phyloP scores from a whole-genome alignment of 2,113 vertebrate genomes.

The Rhea pennata region DNA sequence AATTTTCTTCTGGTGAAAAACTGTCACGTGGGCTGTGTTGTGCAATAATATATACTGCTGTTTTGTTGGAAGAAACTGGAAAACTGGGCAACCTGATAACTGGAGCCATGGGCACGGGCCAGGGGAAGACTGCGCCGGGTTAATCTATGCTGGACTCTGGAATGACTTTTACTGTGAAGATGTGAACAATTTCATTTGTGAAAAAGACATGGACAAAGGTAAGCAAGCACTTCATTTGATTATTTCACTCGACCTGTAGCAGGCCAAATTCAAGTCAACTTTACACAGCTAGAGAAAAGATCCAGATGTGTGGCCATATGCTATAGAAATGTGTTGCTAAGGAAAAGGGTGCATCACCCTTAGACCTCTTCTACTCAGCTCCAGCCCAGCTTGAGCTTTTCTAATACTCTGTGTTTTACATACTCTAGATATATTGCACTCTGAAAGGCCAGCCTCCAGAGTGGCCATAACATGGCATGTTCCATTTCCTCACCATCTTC shows the following conservation, averaged over 20 bases:
- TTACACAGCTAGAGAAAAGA: neutral
- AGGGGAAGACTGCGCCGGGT: conserved; percentile 90
- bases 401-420: accelerated
- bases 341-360: neutral
- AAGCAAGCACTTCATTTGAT: conserved; percentile 19
- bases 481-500: neutral
- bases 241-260: neutral
- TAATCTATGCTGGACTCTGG: conserved; percentile 89
- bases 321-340: neutral
- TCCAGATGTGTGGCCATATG: neutral
- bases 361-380: neutral
- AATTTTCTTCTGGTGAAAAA: conserved; percentile 55
- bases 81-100: conserved; percentile 92
- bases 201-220: conserved; percentile 85
- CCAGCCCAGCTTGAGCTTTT: neutral
- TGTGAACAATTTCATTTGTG: conserved; percentile 90
- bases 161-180: conserved; percentile 95
- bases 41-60: conserved; percentile 66
- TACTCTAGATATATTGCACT: neutral
- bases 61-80: conserved; percentile 89
- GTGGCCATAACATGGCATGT: neutral
- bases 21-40: conserved; percentile 17
- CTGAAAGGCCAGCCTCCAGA: neutral
- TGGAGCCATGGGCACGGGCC: conserved; percentile 84
- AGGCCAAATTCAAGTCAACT: neutral